phyloP scores from a whole-genome alignment of 2,888 invertebrate genomes.

The Trissoscelio sp. region DNA sequence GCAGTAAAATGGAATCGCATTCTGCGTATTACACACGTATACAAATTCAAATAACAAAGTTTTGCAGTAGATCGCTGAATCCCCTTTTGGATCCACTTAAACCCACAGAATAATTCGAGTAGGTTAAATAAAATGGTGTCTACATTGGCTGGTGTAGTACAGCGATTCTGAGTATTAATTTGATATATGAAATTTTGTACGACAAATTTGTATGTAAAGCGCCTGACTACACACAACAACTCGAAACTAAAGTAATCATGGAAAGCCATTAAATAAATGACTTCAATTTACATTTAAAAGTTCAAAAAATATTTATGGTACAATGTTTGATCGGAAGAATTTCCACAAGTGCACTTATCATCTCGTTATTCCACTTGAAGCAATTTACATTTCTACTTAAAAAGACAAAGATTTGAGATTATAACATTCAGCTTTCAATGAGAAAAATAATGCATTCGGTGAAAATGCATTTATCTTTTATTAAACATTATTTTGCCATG shows the following conservation, averaged over 20 bases:
- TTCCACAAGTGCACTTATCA: too few species aligned
- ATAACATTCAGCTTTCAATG: too few species aligned
- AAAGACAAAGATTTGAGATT: too few species aligned
- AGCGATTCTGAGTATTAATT: conserved; percentile 1
- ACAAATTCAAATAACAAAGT: conserved; percentile 12
- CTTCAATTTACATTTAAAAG: conserved; percentile 10
- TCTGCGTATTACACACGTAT: neutral
- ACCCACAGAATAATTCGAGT: conserved; percentile 6
- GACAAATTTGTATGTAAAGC: conserved; percentile 2
- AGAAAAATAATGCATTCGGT: too few species aligned
- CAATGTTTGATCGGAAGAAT: too few species aligned
- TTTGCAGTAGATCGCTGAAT: conserved; percentile 10
- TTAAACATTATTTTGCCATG: too few species aligned
- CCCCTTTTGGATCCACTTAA: neutral
- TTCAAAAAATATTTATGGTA: too few species aligned
- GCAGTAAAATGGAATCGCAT: neutral
- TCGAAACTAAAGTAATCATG: neutral
- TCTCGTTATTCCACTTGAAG: too few species aligned
- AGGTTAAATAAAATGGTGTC: neutral
- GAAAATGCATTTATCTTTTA: too few species aligned
- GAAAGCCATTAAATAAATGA: neutral
- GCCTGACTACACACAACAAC: neutral
- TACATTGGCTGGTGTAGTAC: neutral
- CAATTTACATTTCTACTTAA: too few species aligned
- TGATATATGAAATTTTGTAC: conserved; percentile 14